Evolutionary conservation across 2,113 vertebrate species (phyloP).

Genomic region (Atractosteus spatula): DNA sequence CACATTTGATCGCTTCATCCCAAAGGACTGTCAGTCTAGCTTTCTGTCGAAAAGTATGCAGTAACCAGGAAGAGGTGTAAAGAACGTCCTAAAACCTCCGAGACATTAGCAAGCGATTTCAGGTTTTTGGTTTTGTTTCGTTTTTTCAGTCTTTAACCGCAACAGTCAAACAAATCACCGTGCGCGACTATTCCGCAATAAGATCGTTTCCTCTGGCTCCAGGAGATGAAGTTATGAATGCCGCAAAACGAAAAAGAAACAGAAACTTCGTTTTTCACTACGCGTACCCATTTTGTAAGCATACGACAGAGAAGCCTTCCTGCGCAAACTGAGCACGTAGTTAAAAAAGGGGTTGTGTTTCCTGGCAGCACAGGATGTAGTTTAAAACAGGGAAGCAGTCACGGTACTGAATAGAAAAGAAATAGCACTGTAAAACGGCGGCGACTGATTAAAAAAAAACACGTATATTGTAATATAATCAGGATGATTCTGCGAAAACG

Average conservation of each 20-base stretch:
- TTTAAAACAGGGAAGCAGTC: no score
- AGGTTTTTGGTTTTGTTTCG: slow-evolving; percentile 12
- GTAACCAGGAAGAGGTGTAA: slow-evolving; percentile 40
- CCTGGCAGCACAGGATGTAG: slow-evolving; percentile 8
- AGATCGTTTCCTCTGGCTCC: no score
- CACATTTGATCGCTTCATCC: neutral
- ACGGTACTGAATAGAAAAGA: no score
- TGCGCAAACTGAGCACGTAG: neutral
- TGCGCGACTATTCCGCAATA: neutral
- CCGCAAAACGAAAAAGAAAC: slow-evolving; percentile 36
- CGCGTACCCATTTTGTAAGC: slow-evolving; percentile 37
- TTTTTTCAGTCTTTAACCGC: neutral
- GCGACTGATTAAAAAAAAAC: no score
- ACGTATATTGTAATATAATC: no score
- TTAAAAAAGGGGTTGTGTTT: neutral
- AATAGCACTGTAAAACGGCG: no score
- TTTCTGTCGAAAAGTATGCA: slow-evolving; percentile 27
- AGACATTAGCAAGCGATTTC: slow-evolving; percentile 2
- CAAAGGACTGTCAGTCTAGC: neutral
- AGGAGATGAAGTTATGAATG: no score
- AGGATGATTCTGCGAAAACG: no score
- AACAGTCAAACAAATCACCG: neutral
- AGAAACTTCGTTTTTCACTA: slow-evolving; percentile 32
- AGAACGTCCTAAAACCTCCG: neutral
- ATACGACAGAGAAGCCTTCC: neutral